Conservation (phyloP, 1,140 invertebrate genomes). For the Drosophila persimilis region DNA sequence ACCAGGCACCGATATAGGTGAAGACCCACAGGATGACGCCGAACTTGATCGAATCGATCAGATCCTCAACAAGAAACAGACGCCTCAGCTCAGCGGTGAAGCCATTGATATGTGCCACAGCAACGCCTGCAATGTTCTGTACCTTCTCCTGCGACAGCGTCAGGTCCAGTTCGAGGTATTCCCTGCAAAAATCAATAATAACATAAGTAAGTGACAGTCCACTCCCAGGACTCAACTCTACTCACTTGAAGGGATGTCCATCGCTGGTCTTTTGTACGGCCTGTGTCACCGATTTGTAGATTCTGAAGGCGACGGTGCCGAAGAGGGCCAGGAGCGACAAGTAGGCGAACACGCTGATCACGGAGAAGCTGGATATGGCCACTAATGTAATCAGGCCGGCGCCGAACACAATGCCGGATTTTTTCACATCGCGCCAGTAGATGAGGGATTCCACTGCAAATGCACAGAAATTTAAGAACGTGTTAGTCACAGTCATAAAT, state of each 20-base stretch:
- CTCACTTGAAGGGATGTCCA: conserved; percentile 98
- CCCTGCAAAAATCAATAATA: conserved; percentile 85
- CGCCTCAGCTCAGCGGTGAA: conserved; percentile 92
- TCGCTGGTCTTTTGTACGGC: conserved; percentile 98
- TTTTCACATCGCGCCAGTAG: conserved; percentile 98
- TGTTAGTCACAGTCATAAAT: not conserved
- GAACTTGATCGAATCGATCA: conserved; percentile 98
- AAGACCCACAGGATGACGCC: conserved; percentile 95
- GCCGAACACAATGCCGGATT: conserved; percentile 96
- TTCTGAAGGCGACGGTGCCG: conserved; percentile 94
- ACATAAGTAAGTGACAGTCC: not conserved
- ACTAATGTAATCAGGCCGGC: conserved; percentile 93
- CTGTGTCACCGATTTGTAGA: conserved; percentile 97
- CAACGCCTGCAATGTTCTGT: conserved; percentile 91
- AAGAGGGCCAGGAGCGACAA: conserved; percentile 91
- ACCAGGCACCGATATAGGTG: conserved; percentile 98
- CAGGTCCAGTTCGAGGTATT: conserved; percentile 94
- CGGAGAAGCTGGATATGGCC: conserved; percentile 96
- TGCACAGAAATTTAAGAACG: conserved; percentile 65
- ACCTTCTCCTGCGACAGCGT: conserved; percentile 94
- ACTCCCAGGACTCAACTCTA: not conserved
- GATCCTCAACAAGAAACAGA: conserved; percentile 97
- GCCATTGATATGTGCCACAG: conserved; percentile 93
- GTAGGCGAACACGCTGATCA: conserved; percentile 98
- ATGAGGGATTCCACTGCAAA: conserved; percentile 96